A percentile compares a stretch with the other conserved stretches of the same genome.
Evolutionary conservation across 2,113 vertebrate species (phyloP).

Genomic region (Bos taurus): ARS-UCD2.0 NC_037330.1:3958001-3958500

Average conservation of each 20-base stretch:
- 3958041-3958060: not conserved
- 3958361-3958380: not conserved
- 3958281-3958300: not conserved
- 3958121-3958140: not conserved
- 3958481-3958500: not conserved
- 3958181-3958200: not conserved
- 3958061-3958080: not conserved
- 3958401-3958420: not conserved
- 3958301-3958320: not conserved
- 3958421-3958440: not conserved
- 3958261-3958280: not conserved
- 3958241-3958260: not conserved
- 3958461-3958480: not conserved
- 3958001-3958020: not conserved
- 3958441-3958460: not conserved
- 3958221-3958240: not conserved
- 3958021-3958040: not conserved
- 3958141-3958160: not conserved
- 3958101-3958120: not conserved
- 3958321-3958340: not conserved
- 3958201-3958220: not conserved
- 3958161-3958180: not conserved
- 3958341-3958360: not conserved
- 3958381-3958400: not conserved
- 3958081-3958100: not conserved